phyloP scores from a whole-genome alignment of 2,888 invertebrate genomes.

The Himalopsyche anomala region DNA sequence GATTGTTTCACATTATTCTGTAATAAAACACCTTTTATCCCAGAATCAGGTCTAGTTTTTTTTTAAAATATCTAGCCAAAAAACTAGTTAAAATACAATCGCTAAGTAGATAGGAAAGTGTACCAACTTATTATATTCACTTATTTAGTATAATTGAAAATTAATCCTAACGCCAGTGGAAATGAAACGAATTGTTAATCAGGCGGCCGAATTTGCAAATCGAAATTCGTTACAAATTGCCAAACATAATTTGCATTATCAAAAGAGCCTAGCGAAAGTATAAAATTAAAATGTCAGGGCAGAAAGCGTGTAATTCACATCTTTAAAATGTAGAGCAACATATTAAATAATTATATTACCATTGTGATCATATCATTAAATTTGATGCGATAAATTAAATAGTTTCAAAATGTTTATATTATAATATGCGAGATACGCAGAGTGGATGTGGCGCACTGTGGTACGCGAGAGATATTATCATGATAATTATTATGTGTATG shows the following conservation, averaged over 20 bases:
- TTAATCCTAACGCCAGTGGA: background rate
- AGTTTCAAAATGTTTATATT: no score
- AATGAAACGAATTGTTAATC: constrained; percentile 5
- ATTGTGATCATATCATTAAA: background rate
- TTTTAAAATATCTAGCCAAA: no score
- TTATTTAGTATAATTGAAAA: background rate
- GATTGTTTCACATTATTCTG: no score
- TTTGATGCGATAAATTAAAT: constrained; percentile 14
- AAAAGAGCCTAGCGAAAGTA: background rate
- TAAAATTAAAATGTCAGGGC: background rate
- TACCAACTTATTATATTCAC: background rate
- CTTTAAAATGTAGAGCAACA: background rate
- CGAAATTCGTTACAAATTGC: constrained; percentile 23
- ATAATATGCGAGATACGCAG: no score
- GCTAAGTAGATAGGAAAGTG: no score
- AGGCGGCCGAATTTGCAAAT: background rate
- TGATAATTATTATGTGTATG: no score
- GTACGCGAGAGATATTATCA: no score
- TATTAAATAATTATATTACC: background rate
- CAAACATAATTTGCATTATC: background rate
- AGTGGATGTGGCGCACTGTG: no score
- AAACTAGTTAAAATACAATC: no score
- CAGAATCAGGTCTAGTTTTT: no score
- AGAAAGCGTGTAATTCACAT: constrained; percentile 17
- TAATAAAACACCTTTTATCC: no score